Evolutionary conservation across 2,113 vertebrate genomes (phyloP).

Genomic region (Muscicapa adusta): DNA sequence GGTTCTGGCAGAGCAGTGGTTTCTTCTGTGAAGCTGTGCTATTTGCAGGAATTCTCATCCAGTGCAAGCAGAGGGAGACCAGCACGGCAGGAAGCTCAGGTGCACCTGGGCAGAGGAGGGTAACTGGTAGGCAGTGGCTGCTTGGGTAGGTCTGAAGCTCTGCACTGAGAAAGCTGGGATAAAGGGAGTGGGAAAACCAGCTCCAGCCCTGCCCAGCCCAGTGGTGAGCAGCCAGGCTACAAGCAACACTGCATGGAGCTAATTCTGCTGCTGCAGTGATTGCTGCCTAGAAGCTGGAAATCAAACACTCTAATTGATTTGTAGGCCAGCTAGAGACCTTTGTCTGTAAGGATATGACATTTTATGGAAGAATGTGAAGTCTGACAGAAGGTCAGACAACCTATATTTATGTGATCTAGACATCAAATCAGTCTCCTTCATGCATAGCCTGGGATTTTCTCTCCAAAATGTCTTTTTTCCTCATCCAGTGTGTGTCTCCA

Average conservation of each 20-base stretch:
- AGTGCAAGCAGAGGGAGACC: background rate
- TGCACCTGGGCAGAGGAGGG: background rate
- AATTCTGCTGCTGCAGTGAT: background rate
- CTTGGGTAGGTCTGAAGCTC: background rate
- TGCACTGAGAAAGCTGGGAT: background rate
- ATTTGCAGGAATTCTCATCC: background rate
- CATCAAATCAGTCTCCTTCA: background rate
- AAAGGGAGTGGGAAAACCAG: background rate
- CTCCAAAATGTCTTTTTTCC: background rate
- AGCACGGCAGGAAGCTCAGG: background rate
- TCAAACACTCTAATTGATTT: background rate
- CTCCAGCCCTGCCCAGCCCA: background rate
- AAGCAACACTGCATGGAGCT: background rate
- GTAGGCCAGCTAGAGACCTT: background rate
- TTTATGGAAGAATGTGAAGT: background rate
- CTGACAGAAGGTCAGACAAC: background rate
- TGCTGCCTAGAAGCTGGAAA: background rate
- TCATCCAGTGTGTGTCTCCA: background rate
- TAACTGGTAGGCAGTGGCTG: fast-evolving
- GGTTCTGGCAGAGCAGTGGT: background rate
- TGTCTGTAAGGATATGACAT: background rate
- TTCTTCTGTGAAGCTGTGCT: background rate
- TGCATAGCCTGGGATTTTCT: background rate
- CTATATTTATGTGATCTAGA: background rate
- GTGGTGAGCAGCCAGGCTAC: background rate